phyloP scores from a whole-genome alignment of 35 echinoderm and acorn worm genomes.

The Patiria miniata region DNA sequence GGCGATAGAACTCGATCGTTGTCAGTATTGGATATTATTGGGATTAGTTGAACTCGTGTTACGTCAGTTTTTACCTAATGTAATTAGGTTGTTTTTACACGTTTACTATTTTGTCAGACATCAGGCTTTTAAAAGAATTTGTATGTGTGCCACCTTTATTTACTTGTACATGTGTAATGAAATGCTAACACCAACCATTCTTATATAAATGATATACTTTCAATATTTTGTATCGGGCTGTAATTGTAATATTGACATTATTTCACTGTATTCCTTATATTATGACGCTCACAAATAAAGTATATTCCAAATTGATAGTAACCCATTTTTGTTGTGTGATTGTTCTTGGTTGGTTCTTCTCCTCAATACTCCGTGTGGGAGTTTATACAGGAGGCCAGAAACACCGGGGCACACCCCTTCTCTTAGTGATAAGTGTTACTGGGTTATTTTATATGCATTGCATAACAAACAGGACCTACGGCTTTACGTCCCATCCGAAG shows the following conservation, averaged over 20 bases:
- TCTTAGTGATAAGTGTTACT: too few relatives aligned
- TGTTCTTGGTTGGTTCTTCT: background rate
- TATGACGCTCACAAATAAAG: background rate
- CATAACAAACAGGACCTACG: too few relatives aligned
- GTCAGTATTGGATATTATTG: background rate
- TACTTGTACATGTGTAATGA: background rate
- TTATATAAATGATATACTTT: background rate
- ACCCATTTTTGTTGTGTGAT: background rate
- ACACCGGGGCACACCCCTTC: too few relatives aligned
- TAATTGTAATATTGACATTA: constrained; percentile 7
- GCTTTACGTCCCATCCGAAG: background rate
- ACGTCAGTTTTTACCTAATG: constrained; percentile 11
- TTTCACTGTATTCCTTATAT: background rate
- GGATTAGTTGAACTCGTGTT: background rate
- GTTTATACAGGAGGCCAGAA: too few relatives aligned
- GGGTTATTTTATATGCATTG: too few relatives aligned
- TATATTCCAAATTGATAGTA: constrained; percentile 3
- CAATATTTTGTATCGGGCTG: constrained; percentile 26
- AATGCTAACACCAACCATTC: constrained; percentile 6
- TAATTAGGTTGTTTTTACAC: constrained; percentile 14
- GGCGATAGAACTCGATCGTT: background rate
- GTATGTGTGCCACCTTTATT: background rate
- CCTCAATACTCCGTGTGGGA: too few relatives aligned
- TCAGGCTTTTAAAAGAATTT: background rate
- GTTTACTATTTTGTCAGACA: background rate